These are phyloP conservation scores for Hafferia zeledoni DNA, from an alignment of 2,797 vertebrate species.

Conservation along the genomic window DNA sequence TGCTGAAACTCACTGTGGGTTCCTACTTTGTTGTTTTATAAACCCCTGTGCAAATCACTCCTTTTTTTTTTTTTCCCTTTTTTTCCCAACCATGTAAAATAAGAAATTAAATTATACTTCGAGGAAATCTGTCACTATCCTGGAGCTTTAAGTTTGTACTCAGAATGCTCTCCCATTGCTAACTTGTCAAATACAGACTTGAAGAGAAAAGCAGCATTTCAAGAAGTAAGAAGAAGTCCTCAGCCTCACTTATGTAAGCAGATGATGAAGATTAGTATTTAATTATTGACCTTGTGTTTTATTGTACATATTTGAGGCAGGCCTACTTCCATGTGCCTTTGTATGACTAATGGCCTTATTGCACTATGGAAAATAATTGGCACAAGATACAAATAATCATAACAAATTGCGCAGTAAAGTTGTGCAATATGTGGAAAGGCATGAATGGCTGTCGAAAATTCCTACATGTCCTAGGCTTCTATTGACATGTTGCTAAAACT, in stretches of 20 bases:
- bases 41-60: background rate
- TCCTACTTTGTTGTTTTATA: background rate
- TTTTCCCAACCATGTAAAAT: rapidly evolving
- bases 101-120: background rate
- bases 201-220: background rate
- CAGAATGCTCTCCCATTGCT: background rate
- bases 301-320: background rate
- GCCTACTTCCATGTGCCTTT: background rate
- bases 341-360: background rate
- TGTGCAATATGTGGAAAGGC: background rate
- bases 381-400: background rate
- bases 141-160: background rate
- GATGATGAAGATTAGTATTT: background rate
- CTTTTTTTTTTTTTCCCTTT: background rate
- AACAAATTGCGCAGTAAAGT: background rate
- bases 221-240: background rate
- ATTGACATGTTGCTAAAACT: background rate
- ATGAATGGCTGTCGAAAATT: background rate
- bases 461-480: background rate
- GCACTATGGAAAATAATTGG: background rate
- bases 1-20: background rate
- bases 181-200: background rate
- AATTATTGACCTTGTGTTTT: background rate
- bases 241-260: background rate
- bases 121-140: background rate